Evolutionary conservation across 2,797 vertebrate genomes (phyloP).

Genomic region (Enteromius thamalakanensis): DNA sequence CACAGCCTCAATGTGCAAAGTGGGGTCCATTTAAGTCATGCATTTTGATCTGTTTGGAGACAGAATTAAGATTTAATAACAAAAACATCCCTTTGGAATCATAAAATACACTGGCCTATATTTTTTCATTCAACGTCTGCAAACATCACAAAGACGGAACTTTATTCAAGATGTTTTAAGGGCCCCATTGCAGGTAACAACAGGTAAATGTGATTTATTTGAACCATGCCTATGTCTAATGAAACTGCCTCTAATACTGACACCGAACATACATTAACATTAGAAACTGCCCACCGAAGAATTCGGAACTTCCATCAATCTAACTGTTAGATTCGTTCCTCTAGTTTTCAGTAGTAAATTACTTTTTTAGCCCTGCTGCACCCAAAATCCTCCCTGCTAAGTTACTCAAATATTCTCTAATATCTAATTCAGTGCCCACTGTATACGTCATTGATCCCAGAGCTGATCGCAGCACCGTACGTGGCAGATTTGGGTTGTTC

Average conservation of each 20-base stretch:
- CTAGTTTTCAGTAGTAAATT: slow-evolving; percentile 38
- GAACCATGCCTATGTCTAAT: slow-evolving; percentile 36
- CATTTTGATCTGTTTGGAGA: slow-evolving; percentile 24
- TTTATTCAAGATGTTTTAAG: slow-evolving; percentile 40
- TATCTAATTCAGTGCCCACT: slow-evolving; percentile 24
- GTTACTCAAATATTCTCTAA: slow-evolving; percentile 45
- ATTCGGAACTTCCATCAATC: slow-evolving; percentile 37
- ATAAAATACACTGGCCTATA: neutral
- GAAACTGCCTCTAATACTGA: slow-evolving; percentile 37
- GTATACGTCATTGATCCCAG: slow-evolving; percentile 39
- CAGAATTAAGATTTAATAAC: slow-evolving; percentile 16
- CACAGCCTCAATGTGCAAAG: slow-evolving; percentile 27
- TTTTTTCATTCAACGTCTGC: slow-evolving; percentile 15
- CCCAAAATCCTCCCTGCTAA: slow-evolving; percentile 43
- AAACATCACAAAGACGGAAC: slow-evolving; percentile 12
- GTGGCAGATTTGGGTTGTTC: slow-evolving; percentile 40
- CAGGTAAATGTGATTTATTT: slow-evolving; percentile 54
- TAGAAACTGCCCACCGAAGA: slow-evolving; percentile 49
- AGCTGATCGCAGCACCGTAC: slow-evolving; percentile 4
- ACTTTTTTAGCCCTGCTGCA: slow-evolving; percentile 45
- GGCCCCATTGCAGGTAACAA: slow-evolving; percentile 13
- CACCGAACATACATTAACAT: slow-evolving; percentile 43
- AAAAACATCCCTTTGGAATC: slow-evolving; percentile 14
- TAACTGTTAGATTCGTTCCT: slow-evolving; percentile 11
- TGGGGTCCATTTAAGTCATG: slow-evolving; percentile 31